Conservation (phyloP, 2,113 vertebrate genomes). For the Oryzias celebensis region DNA sequence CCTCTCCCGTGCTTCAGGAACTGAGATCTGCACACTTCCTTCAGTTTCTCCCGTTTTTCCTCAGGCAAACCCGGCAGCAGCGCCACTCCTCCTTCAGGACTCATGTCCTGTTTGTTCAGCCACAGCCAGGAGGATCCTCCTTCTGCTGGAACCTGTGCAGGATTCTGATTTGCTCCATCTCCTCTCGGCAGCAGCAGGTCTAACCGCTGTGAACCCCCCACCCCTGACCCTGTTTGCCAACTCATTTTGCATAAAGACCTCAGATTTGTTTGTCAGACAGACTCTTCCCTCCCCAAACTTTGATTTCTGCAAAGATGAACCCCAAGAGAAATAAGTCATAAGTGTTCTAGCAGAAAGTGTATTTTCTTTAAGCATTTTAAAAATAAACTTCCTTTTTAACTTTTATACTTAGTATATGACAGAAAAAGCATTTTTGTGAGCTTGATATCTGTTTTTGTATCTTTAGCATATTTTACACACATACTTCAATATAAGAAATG, state of each 20-base stretch:
- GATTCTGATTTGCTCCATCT: slow-evolving; percentile 74
- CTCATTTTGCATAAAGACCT: slow-evolving; percentile 79
- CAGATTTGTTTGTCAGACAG: slow-evolving; percentile 81
- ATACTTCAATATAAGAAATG: too few relatives aligned
- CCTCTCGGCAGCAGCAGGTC: slow-evolving; percentile 27
- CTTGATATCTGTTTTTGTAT: too few relatives aligned
- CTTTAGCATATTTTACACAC: too few relatives aligned
- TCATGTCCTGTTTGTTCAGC: slow-evolving; percentile 67
- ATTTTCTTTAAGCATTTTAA: too few relatives aligned
- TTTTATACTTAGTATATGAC: too few relatives aligned
- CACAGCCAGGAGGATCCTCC: slow-evolving; percentile 42
- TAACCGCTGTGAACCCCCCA: slow-evolving; percentile 66
- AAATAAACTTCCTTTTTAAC: too few relatives aligned
- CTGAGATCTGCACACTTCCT: slow-evolving; percentile 1
- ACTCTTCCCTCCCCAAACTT: slow-evolving; percentile 51
- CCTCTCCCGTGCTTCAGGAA: too few relatives aligned
- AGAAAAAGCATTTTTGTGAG: too few relatives aligned
- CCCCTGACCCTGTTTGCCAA: slow-evolving; percentile 53
- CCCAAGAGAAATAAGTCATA: too few relatives aligned
- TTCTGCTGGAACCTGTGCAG: slow-evolving; percentile 58
- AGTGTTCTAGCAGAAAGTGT: too few relatives aligned
- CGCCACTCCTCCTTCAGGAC: slow-evolving; percentile 54
- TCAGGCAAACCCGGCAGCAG: slow-evolving; percentile 18
- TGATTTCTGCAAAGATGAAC: slow-evolving; percentile 67
- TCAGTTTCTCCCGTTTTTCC: slow-evolving; percentile 44